Conservation (phyloP, 2,113 vertebrate species). For the Chloropsis cyanopogon region DNA sequence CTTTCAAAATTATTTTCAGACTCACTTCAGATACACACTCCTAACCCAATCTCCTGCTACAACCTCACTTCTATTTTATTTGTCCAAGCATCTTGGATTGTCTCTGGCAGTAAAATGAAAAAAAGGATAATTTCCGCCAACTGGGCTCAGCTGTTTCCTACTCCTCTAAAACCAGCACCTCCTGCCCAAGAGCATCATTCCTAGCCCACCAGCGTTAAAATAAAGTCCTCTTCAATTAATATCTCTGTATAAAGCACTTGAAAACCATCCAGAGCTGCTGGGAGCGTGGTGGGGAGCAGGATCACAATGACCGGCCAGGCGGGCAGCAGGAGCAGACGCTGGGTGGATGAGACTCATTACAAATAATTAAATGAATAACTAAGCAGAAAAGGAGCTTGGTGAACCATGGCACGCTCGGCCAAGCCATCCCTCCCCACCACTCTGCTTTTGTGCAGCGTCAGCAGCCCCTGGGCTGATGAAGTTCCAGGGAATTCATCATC, state of each 20-base stretch:
- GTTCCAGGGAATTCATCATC: constrained; percentile 3
- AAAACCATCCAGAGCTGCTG: not conserved
- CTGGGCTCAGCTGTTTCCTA: not conserved
- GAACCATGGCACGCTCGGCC: not conserved
- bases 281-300: not conserved
- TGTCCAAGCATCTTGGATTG: not conserved
- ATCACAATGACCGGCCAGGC: not conserved
- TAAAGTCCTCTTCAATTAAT: not conserved
- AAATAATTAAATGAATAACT: constrained; percentile 34
- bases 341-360: not conserved
- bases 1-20: not conserved
- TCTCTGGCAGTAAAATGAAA: not conserved
- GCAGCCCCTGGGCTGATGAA: not conserved
- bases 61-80: not conserved
- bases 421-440: not conserved
- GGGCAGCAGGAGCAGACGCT: not conserved
- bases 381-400: not conserved
- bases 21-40: not conserved
- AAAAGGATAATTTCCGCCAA: not conserved
- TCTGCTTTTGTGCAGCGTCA: not conserved
- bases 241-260: not conserved
- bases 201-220: not conserved
- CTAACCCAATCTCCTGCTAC: not conserved
- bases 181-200: not conserved
- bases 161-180: not conserved